A percentile compares a stretch with the other conserved stretches of the same genome.
Evolutionary conservation across 2,113 vertebrate species (phyloP).

Genomic region (Zosterops pallidus): DNA sequence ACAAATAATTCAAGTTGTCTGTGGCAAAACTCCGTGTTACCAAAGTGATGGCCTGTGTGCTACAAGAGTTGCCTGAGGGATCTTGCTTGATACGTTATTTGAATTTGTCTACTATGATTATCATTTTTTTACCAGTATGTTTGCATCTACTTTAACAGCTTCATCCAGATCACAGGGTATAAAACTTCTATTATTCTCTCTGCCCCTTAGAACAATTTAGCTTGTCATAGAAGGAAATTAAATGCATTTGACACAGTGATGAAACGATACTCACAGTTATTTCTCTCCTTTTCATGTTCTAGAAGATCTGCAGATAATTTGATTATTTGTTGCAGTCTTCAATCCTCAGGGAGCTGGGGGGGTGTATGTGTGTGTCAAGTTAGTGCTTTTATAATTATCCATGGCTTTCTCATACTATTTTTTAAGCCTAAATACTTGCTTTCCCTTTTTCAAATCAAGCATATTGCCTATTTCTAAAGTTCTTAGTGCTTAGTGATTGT

Average conservation of each 20-base stretch:
- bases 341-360: background rate
- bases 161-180: background rate
- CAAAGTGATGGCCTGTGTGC: background rate
- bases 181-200: background rate
- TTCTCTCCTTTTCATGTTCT: conserved; percentile 1
- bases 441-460: background rate
- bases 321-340: conserved; percentile 11
- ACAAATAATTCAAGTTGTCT: background rate
- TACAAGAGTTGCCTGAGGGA: background rate
- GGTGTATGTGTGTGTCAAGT: background rate
- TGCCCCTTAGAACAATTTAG: background rate
- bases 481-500: background rate
- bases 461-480: background rate
- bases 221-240: background rate
- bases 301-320: conserved; percentile 1
- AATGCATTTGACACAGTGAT: conserved; percentile 12
- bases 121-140: background rate
- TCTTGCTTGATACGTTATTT: background rate
- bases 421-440: background rate
- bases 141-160: background rate
- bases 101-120: background rate
- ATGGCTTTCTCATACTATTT: background rate
- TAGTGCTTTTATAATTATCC: background rate
- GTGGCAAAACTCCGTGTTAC: background rate
- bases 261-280: background rate